These are phyloP conservation scores for Sebastes melanostomus DNA, from an alignment of 2,797 vertebrate genomes.

Conservation along the genomic window DNA sequence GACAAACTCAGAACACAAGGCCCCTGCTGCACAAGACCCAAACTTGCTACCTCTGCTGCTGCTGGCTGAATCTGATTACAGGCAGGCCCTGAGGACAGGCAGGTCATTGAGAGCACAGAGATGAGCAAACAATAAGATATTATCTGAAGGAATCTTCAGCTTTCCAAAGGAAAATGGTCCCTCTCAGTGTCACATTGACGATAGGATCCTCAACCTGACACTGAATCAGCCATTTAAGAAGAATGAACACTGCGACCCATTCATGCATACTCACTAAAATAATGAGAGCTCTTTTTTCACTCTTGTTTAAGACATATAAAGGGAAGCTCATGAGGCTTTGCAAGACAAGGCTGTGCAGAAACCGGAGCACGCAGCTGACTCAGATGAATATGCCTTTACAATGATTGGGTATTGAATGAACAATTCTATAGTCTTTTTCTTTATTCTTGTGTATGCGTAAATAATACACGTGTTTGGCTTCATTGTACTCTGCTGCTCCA, in stretches of 20 bases:
- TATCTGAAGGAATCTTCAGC: slow-evolving; percentile 89
- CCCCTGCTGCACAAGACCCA: slow-evolving; percentile 73
- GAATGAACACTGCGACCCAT: slow-evolving; percentile 85
- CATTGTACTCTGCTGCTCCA: slow-evolving; percentile 48
- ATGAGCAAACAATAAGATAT: slow-evolving; percentile 89
- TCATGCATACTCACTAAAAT: slow-evolving; percentile 84
- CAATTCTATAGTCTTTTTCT: slow-evolving; percentile 76
- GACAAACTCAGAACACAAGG: slow-evolving; percentile 76
- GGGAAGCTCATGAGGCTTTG: slow-evolving; percentile 82
- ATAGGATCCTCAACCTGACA: slow-evolving; percentile 89
- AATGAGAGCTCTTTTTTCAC: slow-evolving; percentile 87
- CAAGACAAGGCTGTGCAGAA: slow-evolving; percentile 83
- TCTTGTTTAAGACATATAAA: slow-evolving; percentile 88
- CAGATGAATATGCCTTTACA: slow-evolving; percentile 84
- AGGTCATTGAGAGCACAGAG: slow-evolving; percentile 86
- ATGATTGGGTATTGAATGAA: slow-evolving; percentile 81
- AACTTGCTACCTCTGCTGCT: slow-evolving; percentile 81
- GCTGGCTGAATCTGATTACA: slow-evolving; percentile 83
- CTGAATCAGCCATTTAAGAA: slow-evolving; percentile 90
- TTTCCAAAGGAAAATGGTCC: slow-evolving; percentile 88
- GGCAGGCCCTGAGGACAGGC: slow-evolving; percentile 83
- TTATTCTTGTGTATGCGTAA: slow-evolving; percentile 41
- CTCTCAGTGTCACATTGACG: slow-evolving; percentile 88
- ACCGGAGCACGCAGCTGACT: slow-evolving; percentile 85
- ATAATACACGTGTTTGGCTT: slow-evolving; percentile 51